phyloP scores from a whole-genome alignment of 2,888 invertebrate genomes.

The Fragum whitleyi region DNA sequence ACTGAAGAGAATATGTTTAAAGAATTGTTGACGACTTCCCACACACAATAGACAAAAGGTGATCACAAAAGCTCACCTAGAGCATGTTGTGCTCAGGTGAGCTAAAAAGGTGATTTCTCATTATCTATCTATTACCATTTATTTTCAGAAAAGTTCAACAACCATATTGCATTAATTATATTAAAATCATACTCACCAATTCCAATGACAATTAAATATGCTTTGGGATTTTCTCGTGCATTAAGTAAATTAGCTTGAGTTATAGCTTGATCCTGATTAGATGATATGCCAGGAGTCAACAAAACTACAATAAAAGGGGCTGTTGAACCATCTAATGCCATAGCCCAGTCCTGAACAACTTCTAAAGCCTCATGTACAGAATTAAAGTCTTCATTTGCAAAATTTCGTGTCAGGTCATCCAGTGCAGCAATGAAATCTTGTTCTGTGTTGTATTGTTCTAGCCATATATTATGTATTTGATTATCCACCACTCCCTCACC shows the following conservation, averaged over 20 bases:
- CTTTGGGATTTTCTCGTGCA: background rate
- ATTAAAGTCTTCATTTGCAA: constrained; percentile 19
- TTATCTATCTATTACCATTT: no score
- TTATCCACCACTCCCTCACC: background rate
- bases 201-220: constrained; percentile 33
- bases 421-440: constrained; percentile 15
- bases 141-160: background rate
- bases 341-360: background rate
- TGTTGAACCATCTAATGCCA: background rate
- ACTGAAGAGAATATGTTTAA: no score
- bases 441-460: constrained; percentile 1
- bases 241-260: constrained; percentile 7
- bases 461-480: background rate
- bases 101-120: no score
- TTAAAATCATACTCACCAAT: constrained; percentile 46
- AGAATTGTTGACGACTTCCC: no score
- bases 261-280: constrained; percentile 3
- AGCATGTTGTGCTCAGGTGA: no score
- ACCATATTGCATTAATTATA: no score
- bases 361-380: constrained; percentile 6
- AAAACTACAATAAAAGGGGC: constrained; percentile 35
- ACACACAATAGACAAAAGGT: no score
- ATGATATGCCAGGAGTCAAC: constrained; percentile 3
- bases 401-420: constrained; percentile 10
- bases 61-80: no score